Conservation (phyloP, 2,797 vertebrate genomes). For the Cyclopterus lumpus region DNA sequence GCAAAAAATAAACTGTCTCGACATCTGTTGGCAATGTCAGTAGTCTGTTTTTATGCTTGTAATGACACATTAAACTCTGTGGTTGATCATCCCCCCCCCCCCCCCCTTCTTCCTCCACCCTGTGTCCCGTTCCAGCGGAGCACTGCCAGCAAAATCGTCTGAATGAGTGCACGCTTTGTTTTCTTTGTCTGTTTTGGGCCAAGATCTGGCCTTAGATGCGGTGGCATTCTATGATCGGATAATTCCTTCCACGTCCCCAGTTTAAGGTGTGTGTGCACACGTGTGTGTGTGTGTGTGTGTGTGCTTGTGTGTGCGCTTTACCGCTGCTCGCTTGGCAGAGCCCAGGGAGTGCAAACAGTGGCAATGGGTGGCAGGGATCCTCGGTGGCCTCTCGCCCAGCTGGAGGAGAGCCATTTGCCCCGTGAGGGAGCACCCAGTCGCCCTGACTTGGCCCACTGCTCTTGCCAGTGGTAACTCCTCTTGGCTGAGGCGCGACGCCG, state of each 20-base stretch:
- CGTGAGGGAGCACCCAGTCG: constrained; percentile 74
- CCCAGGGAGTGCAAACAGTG: constrained; percentile 73
- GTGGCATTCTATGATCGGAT: constrained; percentile 78
- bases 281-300: constrained; percentile 65
- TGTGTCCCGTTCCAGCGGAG: constrained; percentile 72
- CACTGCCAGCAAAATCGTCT: constrained; percentile 78
- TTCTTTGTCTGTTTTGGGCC: constrained; percentile 79
- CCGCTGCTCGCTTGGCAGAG: constrained; percentile 63
- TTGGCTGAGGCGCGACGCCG: constrained; percentile 67
- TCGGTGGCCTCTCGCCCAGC: constrained; percentile 80
- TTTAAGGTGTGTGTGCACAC: constrained; percentile 75
- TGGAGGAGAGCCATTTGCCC: constrained; percentile 80
- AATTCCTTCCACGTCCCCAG: constrained; percentile 76
- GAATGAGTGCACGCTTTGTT: constrained; percentile 82
- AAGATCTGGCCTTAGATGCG: constrained; percentile 83
- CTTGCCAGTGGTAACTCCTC: constrained; percentile 73
- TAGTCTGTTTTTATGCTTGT: constrained; percentile 83
- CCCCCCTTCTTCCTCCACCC: constrained; percentile 56
- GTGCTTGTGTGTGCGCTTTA: constrained; percentile 57
- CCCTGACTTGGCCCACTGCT: constrained; percentile 63
- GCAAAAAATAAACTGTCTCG: constrained; percentile 78
- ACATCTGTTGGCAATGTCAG: constrained; percentile 83
- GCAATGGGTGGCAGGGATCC: constrained; percentile 75
- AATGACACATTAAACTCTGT: constrained; percentile 85
- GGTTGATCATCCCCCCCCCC: constrained; percentile 57